Evolutionary conservation across 2,888 invertebrate genomes (phyloP), one percentile per base, ranked within the genome.

Genomic region (Machimus atricapillus): DNA sequence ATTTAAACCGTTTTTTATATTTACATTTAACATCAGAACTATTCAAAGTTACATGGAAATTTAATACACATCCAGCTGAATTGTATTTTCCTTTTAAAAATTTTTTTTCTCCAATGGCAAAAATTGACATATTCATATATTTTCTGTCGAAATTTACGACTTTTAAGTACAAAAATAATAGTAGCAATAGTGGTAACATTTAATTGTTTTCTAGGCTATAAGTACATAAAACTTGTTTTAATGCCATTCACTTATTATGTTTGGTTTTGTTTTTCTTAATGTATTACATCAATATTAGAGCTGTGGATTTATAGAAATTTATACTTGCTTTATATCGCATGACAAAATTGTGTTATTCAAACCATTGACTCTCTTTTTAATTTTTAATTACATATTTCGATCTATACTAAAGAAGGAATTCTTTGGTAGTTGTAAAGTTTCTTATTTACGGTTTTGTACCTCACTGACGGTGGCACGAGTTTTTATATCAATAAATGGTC

Each of bases 101-200:
- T 76, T 76, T 76, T 76, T 34, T 76, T 76, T 34, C 23, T 66
- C 14, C 66, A 52, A 23, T 46, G 79, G 52, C 79, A 79, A 52
- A 46, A 79, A 52, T 34, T 46, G 31, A 40, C 66, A 66, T 52
- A 52, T 66, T 66, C 66, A 66, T 76, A n/a, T 76, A 37, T 82
- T 37, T 58, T 82, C 16, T 46, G 34, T 37, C 37, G 58, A 27
- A 66, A 82, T 76, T 76, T 7, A 58, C 66, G 58, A 82, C 23
- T 82, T 40, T 82, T 82, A 82, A 82, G 82, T 82, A 82, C 82
- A 82, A 82, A 82, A 82, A 82, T 82, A 82, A 82, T 82, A 82
- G 43, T 79, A 79, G 43, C 76, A 78, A 43, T 46, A 27, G 66
- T 66, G 66, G 66, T 66, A 76, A 76, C 37, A 82, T 82, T 66